A percentile compares a stretch with the other conserved stretches of the same genome.
phyloP scores from a whole-genome alignment of 2,113 vertebrate species.

The Callopanchax toddi region DNA sequence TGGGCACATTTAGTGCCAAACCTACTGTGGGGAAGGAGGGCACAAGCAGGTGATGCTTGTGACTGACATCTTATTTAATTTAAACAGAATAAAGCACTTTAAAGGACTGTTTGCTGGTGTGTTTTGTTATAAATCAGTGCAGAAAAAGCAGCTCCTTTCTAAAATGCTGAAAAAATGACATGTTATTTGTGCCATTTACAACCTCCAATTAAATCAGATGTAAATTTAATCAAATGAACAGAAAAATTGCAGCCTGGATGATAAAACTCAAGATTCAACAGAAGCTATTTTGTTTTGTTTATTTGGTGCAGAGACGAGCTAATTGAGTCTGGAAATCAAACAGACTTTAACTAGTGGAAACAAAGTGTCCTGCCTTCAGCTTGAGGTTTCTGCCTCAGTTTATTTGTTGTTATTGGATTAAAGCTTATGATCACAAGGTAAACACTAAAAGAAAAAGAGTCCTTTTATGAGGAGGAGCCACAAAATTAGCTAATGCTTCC shows the following conservation, averaged over 20 bases:
- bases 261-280: too few relatives aligned
- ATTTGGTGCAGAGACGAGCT: constrained; percentile 1
- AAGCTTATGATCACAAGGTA: not conserved
- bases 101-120: too few relatives aligned
- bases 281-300: not conserved
- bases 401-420: not conserved
- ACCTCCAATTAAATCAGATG: too few relatives aligned
- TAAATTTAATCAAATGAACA: too few relatives aligned
- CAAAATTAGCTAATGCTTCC: not conserved
- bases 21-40: constrained; percentile 80
- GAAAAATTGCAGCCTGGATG: not conserved
- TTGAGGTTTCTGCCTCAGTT: constrained; percentile 7
- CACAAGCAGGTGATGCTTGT: constrained; percentile 5
- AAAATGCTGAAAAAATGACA: too few relatives aligned
- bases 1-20: constrained; percentile 94
- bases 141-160: too few relatives aligned
- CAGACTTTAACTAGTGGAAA: constrained; percentile 1
- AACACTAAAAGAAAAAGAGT: not conserved
- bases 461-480: not conserved
- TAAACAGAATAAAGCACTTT: too few relatives aligned
- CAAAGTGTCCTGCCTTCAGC: not conserved
- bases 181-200: too few relatives aligned
- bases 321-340: not conserved
- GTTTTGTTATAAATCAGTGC: too few relatives aligned
- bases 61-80: too few relatives aligned